phyloP scores from a whole-genome alignment of 2,113 vertebrate species.

The Nothoprocta perdicaria region DNA sequence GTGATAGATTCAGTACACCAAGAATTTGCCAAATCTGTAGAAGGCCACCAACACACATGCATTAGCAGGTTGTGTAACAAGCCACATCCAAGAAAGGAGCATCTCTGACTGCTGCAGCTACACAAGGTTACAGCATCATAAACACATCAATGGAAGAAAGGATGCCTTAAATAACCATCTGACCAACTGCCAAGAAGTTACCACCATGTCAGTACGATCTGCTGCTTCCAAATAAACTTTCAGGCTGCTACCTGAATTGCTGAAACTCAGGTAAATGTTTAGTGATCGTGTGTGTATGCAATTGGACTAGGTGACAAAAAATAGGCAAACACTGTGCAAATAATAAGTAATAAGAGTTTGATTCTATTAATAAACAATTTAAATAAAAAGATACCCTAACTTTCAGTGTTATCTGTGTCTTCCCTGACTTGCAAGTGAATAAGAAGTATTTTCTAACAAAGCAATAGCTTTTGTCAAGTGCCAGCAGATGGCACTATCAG shows the following conservation, averaged over 20 bases:
- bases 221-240: neutral
- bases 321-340: too few species aligned
- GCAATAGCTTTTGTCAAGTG: accelerated
- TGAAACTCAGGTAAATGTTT: too few species aligned
- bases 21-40: neutral
- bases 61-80: neutral
- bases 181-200: neutral
- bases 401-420: neutral
- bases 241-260: neutral
- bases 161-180: neutral
- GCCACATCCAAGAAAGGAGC: neutral
- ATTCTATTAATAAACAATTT: neutral
- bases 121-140: neutral
- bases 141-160: neutral
- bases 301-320: neutral
- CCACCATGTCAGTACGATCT: neutral
- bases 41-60: neutral
- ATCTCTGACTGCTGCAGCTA: neutral
- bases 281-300: accelerated
- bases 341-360: neutral
- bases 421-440: neutral
- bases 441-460: too few species aligned
- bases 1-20: neutral
- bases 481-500: constrained; percentile 52
- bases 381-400: neutral